phyloP scores from a whole-genome alignment of 2,888 invertebrate genomes.

The Pseudeuparius sepicola region DNA sequence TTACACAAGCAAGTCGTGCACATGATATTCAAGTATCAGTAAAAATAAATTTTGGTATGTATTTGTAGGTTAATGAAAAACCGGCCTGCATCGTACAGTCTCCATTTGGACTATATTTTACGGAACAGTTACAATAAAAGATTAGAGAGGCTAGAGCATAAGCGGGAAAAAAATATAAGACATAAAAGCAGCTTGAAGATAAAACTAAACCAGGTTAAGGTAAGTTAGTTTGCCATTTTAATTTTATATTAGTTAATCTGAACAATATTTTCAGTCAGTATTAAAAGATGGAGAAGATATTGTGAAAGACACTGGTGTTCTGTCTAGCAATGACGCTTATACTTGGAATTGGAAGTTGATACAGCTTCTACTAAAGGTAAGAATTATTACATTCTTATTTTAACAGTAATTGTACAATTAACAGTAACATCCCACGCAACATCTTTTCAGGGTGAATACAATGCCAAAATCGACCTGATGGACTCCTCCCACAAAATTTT shows the following conservation, averaged over 20 bases:
- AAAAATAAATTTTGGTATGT: constrained; percentile 2
- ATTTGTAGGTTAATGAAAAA: constrained; percentile 56
- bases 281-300: constrained; percentile 44
- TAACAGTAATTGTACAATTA: constrained; percentile 20
- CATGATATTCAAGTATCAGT: constrained; percentile 1
- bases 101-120: constrained; percentile 73
- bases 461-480: constrained; percentile 41
- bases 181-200: constrained; percentile 29
- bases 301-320: constrained; percentile 73
- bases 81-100: constrained; percentile 69
- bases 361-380: constrained; percentile 67
- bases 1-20: constrained; percentile 49
- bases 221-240: constrained; percentile 4
- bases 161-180: constrained; percentile 26
- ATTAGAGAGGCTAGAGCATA: constrained; percentile 27
- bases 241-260: constrained; percentile 6
- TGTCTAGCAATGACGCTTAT: constrained; percentile 67
- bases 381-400: constrained; percentile 10
- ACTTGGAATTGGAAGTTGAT: constrained; percentile 94
- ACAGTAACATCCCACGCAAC: neutral
- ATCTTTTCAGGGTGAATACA: constrained; percentile 27
- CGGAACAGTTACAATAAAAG: constrained; percentile 38
- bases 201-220: constrained; percentile 34
- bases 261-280: constrained; percentile 30
- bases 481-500: constrained; percentile 58